Conservation (phyloP, 2,113 vertebrate species). For the Psephotus haematonotus region DNA sequence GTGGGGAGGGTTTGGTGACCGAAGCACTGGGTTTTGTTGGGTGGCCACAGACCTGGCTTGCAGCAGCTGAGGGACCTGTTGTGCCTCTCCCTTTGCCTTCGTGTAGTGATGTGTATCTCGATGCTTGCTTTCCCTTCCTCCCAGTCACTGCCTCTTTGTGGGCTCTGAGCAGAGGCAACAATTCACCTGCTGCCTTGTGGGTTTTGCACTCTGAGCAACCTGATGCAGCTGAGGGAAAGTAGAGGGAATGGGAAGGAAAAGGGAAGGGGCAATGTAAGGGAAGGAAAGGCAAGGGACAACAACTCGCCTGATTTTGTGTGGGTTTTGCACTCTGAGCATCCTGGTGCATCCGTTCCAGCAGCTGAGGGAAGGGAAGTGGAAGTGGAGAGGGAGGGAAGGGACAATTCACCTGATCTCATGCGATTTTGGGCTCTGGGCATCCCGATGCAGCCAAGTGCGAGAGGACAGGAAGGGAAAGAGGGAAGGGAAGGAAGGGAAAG, state of each 20-base stretch:
- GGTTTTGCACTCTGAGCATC: fast-evolving
- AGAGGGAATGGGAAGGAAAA: not conserved
- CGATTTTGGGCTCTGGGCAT: fast-evolving
- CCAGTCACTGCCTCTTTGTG: fast-evolving
- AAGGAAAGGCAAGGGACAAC: not conserved
- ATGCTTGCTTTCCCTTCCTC: not conserved
- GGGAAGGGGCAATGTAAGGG: not conserved
- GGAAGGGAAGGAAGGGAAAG: not conserved
- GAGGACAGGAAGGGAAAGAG: not conserved
- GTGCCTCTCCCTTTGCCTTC: not conserved
- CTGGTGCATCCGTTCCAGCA: not conserved
- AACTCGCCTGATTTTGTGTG: fast-evolving
- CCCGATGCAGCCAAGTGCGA: not conserved
- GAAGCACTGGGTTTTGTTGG: not conserved
- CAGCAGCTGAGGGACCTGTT: fast-evolving
- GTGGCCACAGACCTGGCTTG: fast-evolving
- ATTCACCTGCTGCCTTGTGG: fast-evolving
- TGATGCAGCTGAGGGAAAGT: not conserved
- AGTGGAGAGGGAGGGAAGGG: not conserved
- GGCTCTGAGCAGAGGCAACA: fast-evolving
- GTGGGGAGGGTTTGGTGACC: fast-evolving
- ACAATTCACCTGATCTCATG: fast-evolving
- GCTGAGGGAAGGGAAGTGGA: not conserved
- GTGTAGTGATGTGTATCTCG: fast-evolving
- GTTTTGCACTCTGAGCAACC: fast-evolving